Percentiles rank a stretch among this genome's conserved stretches.
Conservation (phyloP, 1,140 invertebrate genomes). For the Ylistrum balloti region DNA sequence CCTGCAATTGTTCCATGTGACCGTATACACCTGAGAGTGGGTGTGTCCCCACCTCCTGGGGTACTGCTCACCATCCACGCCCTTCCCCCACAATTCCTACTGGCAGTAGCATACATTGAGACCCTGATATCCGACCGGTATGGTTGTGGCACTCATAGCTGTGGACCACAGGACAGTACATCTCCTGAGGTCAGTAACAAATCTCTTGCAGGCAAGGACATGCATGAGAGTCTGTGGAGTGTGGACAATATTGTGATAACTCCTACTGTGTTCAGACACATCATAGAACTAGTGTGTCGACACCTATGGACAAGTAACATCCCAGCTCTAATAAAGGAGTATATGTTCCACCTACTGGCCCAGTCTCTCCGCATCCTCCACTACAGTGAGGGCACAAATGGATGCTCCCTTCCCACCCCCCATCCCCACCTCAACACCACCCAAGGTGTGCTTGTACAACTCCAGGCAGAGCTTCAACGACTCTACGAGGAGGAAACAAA, state of each 20-base stretch:
- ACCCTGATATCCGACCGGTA: slow-evolving; percentile 77
- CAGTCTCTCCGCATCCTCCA: slow-evolving; percentile 78
- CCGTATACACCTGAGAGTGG: slow-evolving; percentile 75
- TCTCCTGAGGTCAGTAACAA: not conserved
- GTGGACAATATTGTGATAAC: slow-evolving; percentile 78
- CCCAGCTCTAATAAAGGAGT: slow-evolving; percentile 80
- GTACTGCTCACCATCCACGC: slow-evolving; percentile 78
- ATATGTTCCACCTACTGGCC: slow-evolving; percentile 80
- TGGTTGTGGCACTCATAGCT: slow-evolving; percentile 75
- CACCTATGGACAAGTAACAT: slow-evolving; percentile 80
- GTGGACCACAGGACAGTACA: slow-evolving; percentile 54
- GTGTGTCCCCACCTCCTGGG: slow-evolving; percentile 80
- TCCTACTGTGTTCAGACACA: slow-evolving; percentile 75
- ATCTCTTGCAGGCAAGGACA: slow-evolving; percentile 46
- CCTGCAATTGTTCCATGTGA: slow-evolving; percentile 80
- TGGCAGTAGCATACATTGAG: slow-evolving; percentile 81
- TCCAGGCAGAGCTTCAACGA: slow-evolving; percentile 78
- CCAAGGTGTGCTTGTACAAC: slow-evolving; percentile 72
- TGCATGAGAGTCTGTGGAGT: slow-evolving; percentile 75
- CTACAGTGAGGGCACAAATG: slow-evolving; percentile 71
- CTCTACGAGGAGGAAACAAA: slow-evolving; percentile 81
- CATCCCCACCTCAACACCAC: slow-evolving; percentile 73
- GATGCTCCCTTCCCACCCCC: slow-evolving; percentile 69
- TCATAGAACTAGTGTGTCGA: slow-evolving; percentile 77
- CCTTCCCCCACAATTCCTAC: slow-evolving; percentile 79